Evolutionary conservation across 2,113 vertebrate genomes (phyloP), one percentile per base, ranked within the genome.

Genomic region (Uria lomvia): DNA sequence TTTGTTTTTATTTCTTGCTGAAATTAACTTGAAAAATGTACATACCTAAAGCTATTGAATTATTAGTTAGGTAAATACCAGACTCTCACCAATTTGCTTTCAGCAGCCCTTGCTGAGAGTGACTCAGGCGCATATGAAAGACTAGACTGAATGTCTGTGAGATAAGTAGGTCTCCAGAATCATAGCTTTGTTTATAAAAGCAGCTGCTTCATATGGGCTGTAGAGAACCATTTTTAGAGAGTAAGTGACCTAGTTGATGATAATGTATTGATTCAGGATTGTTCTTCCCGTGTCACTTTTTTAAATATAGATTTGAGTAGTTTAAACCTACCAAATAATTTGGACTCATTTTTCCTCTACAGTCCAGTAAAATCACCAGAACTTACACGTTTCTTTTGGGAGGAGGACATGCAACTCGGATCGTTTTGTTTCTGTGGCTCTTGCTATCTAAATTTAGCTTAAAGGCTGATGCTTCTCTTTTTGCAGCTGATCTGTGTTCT

Each of bases 21-120:
- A 96, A 97, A 95, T 92, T 38, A 92, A 76, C 36, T 92, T 43
- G 67, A 92, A 96, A 97, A 94, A 90, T 89, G 2, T 66, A 11
- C 55, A 27, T 67, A 76, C 43, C 59, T 90, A 43, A 90, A 97
- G 50, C 58, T 72, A 21, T 22, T 52, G 59, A 95, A 68, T 86
- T 45, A 83, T 91, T 86, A 84, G 52, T 71, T 94, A 42, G 56
- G 63, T 84, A 88, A 96, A 95, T 83, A 50, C 42, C 50, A 91
- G 72, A 60, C 65, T 83, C 38, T 45, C 62, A 19, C 45, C 86
- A 94, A n/a, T 98, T 80, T 93, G 42, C 27, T 87, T 96, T 95
- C 59, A 79, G 53, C 73, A 66, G 7, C 71, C 45, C 77, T 88
- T 81, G 89, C 62, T 90, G n/a, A 75, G 86, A 80, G 38, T 84